Conservation (phyloP, 2,113 vertebrate species). For the Diglossa brunneiventris region DNA sequence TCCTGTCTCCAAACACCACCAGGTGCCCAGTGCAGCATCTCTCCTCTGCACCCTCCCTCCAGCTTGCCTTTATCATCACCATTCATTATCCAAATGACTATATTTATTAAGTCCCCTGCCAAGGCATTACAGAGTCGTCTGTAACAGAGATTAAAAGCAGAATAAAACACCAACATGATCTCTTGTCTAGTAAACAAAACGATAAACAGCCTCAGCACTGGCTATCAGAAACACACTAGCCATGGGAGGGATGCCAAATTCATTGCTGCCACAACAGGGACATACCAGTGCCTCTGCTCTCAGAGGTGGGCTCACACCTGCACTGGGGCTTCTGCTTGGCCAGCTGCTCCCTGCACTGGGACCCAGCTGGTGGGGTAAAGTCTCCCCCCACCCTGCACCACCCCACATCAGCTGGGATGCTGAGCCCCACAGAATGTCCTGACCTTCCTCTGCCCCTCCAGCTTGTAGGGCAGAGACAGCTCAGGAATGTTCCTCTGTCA, state of each 20-base stretch:
- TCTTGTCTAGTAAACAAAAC: constrained; percentile 16
- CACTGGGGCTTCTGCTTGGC: neutral
- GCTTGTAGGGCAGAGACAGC: neutral
- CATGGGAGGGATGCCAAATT: neutral
- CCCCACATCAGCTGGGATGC: neutral
- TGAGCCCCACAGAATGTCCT: fast-evolving
- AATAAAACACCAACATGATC: neutral
- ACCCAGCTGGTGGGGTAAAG: neutral
- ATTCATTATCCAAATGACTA: constrained; percentile 59
- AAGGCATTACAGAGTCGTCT: constrained; percentile 29
- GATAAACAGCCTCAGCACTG: neutral
- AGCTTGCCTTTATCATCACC: constrained; percentile 31
- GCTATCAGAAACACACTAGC: neutral
- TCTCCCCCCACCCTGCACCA: neutral
- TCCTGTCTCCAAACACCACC: neutral
- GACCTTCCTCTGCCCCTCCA: neutral
- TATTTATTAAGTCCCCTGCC: constrained; percentile 60
- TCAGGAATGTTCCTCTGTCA: neutral
- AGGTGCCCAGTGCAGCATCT: neutral
- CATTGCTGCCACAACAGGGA: neutral
- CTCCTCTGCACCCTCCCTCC: neutral
- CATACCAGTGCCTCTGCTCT: neutral
- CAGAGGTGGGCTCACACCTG: neutral
- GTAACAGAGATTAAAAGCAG: constrained; percentile 59
- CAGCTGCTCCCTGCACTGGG: neutral